Conservation (phyloP, 1,140 invertebrate genomes). For the Rhopalosiphum padi region DNA sequence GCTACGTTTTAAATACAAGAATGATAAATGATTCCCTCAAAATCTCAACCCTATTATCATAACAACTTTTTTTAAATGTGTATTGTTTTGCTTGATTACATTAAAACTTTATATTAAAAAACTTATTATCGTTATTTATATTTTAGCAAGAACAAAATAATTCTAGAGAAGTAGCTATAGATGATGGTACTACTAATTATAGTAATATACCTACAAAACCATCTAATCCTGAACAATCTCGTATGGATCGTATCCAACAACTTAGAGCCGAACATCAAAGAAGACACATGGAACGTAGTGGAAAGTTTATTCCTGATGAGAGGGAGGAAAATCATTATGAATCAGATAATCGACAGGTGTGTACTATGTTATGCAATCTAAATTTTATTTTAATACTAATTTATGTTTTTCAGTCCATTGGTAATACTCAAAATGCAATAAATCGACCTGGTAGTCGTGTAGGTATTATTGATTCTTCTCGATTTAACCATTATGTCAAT, state of each 20-base stretch:
- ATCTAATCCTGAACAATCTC: slow-evolving; percentile 59
- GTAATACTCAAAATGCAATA: slow-evolving; percentile 63
- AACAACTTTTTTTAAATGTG: not conserved
- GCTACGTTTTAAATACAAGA: no score
- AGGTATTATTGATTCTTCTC: slow-evolving; percentile 67
- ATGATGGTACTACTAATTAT: slow-evolving; percentile 11
- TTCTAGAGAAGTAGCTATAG: slow-evolving; percentile 10
- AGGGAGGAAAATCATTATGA: slow-evolving; percentile 66
- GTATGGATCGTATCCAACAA: slow-evolving; percentile 68
- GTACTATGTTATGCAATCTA: not conserved
- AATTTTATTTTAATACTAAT: not conserved
- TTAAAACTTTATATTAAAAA: not conserved
- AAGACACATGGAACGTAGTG: slow-evolving; percentile 67
- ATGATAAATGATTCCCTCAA: no score
- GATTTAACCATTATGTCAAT: slow-evolving; percentile 81
- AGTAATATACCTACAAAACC: not conserved
- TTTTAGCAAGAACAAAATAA: slow-evolving; percentile 48
- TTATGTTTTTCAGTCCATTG: not conserved
- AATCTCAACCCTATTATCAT: no score
- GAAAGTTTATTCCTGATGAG: slow-evolving; percentile 65
- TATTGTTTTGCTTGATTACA: not conserved
- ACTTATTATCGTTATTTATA: not conserved
- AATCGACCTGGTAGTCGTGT: slow-evolving; percentile 67
- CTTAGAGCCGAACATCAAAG: slow-evolving; percentile 67
- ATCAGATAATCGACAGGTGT: slow-evolving; percentile 64